Base-by-base conservation (phyloP, 2,113 vertebrate species). In the Clarias macrocephalus region DNA sequence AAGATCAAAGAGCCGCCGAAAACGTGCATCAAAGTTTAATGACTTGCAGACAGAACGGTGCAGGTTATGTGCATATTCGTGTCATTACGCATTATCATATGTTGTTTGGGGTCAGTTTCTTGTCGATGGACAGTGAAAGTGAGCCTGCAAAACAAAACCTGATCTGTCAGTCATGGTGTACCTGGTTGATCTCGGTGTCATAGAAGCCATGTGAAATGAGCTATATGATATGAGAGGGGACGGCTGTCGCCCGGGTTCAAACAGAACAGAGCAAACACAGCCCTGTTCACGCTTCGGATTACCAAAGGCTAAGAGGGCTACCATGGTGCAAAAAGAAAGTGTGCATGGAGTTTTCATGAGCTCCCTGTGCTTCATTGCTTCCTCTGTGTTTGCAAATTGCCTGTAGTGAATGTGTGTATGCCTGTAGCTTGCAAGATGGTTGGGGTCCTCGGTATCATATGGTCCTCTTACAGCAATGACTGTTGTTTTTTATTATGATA, bases 71-170 rank as follows among this genome's bases (percentile, higher is more conserved):
- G 42, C 11, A 70, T 57, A 72, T 52, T 56, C 56, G n/a, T 23
- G 48, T 83, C 42, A 48, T 48, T 48, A 48, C 19, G 21, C 37
- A 73, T 10, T 15, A 23, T 73, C 28, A 57, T 84, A 57, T 76
- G 70, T 62, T 59, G 33, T 33, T 25, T n/a, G 18, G 75, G 79
- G 30, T 76, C 25, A 23, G 42, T 66, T 79, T 79, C 73, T 65
- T 65, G 72, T 86, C 28, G 30, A 65, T 68, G 57, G 30, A 87
- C 12, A 66, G 86, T 5, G 86, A 87, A 87, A 87, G 86, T 83
- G 80, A 83, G 76, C 86, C 86, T 76, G 7, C 80, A 83, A 77
- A 81, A 87, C 70, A 87, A 83, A 87, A 87, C 86, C 86, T 77
- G 60, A 87, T 73, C 59, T 66, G 5, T 59, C 28, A 9, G 70